A percentile compares a stretch with the other conserved stretches of the same genome.
phyloP scores from a whole-genome alignment of 37 sponge, comb jelly and placozoan genomes.

The Spongia lamella region DNA sequence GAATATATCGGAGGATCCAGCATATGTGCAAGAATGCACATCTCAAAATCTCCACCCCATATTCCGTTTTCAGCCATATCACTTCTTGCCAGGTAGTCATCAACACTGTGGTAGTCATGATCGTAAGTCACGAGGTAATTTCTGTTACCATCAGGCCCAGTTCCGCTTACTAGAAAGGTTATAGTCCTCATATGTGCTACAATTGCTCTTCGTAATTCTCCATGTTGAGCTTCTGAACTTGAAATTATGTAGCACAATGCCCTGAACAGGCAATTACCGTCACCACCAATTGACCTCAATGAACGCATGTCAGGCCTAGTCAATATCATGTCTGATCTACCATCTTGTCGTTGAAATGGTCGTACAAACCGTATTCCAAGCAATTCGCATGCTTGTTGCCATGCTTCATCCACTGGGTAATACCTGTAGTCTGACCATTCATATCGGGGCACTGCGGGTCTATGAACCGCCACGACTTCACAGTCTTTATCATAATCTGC shows the following conservation, averaged over 20 bases:
- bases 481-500: too few species aligned
- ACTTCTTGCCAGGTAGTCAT: too few species aligned
- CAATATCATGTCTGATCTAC: background rate
- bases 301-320: background rate
- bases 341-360: background rate
- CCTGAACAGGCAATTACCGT: conserved; percentile 18
- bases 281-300: background rate
- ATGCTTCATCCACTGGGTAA: conserved; percentile 5
- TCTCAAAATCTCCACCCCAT: conserved; percentile 16
- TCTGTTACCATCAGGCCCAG: too few species aligned
- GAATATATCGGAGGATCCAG: background rate
- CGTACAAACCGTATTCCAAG: background rate
- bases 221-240: conserved; percentile 7
- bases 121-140: background rate
- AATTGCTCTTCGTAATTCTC: conserved; percentile 2
- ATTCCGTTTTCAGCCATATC: background rate
- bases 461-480: too few species aligned
- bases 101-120: background rate
- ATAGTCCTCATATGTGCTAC: background rate
- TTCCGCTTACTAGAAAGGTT: background rate
- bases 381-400: background rate
- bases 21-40: background rate
- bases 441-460: too few species aligned
- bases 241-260: background rate
- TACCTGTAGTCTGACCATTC: background rate